A percentile compares a stretch with the other conserved stretches of the same genome.
Conservation (phyloP, 2,888 invertebrate species). For the Petrophora chlorosata region DNA sequence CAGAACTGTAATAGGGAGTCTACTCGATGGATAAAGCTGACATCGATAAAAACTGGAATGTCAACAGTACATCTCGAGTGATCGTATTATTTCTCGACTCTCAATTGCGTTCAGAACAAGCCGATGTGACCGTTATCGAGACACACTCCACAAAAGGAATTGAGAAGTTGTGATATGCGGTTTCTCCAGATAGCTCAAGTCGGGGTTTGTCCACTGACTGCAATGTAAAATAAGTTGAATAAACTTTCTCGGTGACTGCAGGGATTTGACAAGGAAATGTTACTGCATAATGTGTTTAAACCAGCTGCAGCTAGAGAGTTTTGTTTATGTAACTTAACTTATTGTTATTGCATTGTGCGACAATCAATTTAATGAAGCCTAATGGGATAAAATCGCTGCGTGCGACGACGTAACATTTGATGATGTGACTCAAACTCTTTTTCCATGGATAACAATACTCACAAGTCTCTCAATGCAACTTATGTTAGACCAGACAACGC, state of each 20-base stretch:
- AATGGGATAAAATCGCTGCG: background rate
- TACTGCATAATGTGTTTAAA: conserved; percentile 8
- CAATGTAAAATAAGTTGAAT: conserved; percentile 49
- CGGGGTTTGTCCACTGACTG: conserved; percentile 41
- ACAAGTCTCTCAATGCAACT: no score
- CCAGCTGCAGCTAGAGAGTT: no score
- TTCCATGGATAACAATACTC: no score
- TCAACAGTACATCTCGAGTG: conserved; percentile 8
- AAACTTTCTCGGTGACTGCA: conserved; percentile 44
- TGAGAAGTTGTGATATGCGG: conserved; percentile 43
- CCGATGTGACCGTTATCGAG: conserved; percentile 42
- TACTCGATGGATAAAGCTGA: conserved; percentile 10
- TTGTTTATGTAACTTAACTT: conserved; percentile 4
- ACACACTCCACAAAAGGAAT: conserved; percentile 44
- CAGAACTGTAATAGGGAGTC: background rate
- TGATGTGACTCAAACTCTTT: no score
- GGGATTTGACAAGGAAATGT: conserved; percentile 15
- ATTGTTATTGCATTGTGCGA: conserved; percentile 1
- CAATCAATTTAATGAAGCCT: background rate
- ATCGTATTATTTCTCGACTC: conserved; percentile 28
- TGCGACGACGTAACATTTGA: no score
- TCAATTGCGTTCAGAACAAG: conserved; percentile 36
- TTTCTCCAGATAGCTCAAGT: conserved; percentile 57
- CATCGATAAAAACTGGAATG: conserved; percentile 24
- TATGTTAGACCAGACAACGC: no score